Evolutionary conservation across 2,888 invertebrate genomes (phyloP).

Genomic region (Elysia crispata): DNA sequence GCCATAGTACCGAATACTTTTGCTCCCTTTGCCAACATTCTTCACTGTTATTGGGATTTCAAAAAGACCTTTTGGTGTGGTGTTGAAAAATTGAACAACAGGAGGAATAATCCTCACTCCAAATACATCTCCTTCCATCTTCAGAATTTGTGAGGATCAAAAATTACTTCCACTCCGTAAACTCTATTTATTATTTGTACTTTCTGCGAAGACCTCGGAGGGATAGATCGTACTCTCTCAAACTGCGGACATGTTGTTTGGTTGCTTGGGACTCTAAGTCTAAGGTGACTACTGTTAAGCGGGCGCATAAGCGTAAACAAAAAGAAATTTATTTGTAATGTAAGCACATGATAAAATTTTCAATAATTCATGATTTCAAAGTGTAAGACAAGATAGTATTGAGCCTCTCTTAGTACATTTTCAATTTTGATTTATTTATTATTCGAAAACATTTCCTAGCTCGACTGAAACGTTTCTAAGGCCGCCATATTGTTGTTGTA

Average conservation of each 20-base stretch:
- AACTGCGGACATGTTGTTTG: constrained; percentile 69
- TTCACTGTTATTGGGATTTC: constrained; percentile 72
- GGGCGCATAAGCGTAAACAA: constrained; percentile 44
- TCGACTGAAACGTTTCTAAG: constrained; percentile 60
- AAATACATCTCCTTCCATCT: constrained; percentile 71
- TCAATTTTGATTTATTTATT: neutral
- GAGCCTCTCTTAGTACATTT: too few species aligned
- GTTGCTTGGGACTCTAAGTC: constrained; percentile 66
- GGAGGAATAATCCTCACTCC: constrained; percentile 75
- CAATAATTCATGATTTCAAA: too few species aligned
- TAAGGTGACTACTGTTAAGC: neutral
- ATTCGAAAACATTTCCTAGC: constrained; percentile 31
- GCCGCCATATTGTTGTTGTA: constrained; percentile 62
- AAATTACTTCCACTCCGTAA: neutral
- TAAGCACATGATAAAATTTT: too few species aligned
- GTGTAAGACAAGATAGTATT: too few species aligned
- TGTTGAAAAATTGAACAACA: constrained; percentile 73
- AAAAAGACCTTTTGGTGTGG: constrained; percentile 65
- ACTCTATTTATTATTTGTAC: neutral
- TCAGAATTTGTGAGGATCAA: constrained; percentile 29
- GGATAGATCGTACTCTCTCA: neutral
- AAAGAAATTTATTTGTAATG: too few species aligned
- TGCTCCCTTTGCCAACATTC: constrained; percentile 74
- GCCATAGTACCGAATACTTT: constrained; percentile 73
- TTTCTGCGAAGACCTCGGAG: neutral